Percentiles rank a stretch among this genome's conserved stretches.
Evolutionary conservation across 2,113 vertebrate species (phyloP).

Genomic region (Bostrychus sinensis): DNA sequence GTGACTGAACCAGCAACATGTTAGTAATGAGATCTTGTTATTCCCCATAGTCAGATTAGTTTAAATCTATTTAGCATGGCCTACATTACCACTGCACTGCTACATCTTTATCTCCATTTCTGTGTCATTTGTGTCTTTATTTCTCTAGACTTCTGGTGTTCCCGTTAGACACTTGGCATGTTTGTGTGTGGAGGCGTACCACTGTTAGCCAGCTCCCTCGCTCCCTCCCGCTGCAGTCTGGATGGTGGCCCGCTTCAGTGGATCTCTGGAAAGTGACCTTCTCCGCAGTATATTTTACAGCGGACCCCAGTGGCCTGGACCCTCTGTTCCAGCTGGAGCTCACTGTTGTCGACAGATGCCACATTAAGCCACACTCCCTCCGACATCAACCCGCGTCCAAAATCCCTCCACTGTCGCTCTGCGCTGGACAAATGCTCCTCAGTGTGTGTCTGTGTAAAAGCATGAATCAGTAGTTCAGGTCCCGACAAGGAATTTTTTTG

Average conservation of each 20-base stretch:
- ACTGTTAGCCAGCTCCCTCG: conserved; percentile 10
- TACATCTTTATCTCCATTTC: conserved; percentile 14
- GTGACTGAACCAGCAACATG: neutral
- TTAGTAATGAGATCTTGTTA: neutral
- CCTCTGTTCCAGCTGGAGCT: conserved; percentile 65
- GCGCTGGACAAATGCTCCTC: conserved; percentile 23
- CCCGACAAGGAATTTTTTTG: too few relatives aligned
- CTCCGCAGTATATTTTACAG: conserved; percentile 58
- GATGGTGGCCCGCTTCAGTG: conserved; percentile 28
- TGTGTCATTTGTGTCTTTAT: neutral
- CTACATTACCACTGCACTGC: conserved; percentile 8
- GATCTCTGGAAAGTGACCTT: conserved; percentile 65
- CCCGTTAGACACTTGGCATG: conserved; percentile 23
- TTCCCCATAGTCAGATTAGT: neutral
- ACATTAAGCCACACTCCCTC: conserved; percentile 53
- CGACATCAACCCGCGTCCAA: conserved; percentile 48
- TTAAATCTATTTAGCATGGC: neutral
- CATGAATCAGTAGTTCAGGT: too few relatives aligned
- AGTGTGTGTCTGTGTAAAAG: conserved; percentile 12
- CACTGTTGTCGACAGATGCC: conserved; percentile 66
- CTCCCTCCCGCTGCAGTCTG: conserved; percentile 21
- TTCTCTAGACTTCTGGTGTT: conserved; percentile 11
- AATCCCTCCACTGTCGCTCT: conserved; percentile 51
- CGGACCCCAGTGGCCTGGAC: conserved; percentile 40
- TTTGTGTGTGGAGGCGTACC: conserved; percentile 25